Base-by-base conservation (phyloP, 1,140 invertebrate genomes). In the Drosophila arawakana region DNA sequence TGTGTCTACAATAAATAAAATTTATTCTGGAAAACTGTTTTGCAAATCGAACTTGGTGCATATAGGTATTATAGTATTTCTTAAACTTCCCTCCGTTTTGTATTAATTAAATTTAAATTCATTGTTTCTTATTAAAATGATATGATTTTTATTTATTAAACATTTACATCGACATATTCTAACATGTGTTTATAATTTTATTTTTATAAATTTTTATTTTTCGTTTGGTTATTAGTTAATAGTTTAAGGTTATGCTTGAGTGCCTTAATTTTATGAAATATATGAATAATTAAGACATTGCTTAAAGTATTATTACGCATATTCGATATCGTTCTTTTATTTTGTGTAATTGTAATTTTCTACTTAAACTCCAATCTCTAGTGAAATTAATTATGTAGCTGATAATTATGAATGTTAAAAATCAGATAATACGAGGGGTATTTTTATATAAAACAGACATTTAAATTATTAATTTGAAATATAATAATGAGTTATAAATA, bases 121-220 rank as follows among this genome's bases (percentile, higher is more conserved):
- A 41, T 3, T 11, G 11, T 63, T 65, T 60, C 55, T 46, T 72
- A 44, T 65, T 76, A 65, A 72, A 75, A 63, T 75, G 73, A 73
- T 73, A 73, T 73, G 71, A 73, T 55, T 55, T 73, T 73, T 73
- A 73, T 73, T 73, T 55, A 73, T 73, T 59, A 69, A 73, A 73
- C 71, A 73, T 73, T 73, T 69, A 69, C 71, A 73, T 73, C 41
- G 71, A 73, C 41, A 61, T 73, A 73, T 41, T 68, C 71, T 73
- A 73, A 67, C 49, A 49, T 60, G 21, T 49, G 25, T 57, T 43
- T 59, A n/a, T 68, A 35, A 50, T 18, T 57, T 21, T 39, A 10
- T n/a, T 35, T 59, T 62, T 54, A 11, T 61, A 15, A 13, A 11
- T 37, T 30, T 52, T 7, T 30, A 3, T 52, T 15, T 46, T 49